Conservation (phyloP, 2,888 invertebrate genomes). For the Drosophila nr. perissopoda region DNA sequence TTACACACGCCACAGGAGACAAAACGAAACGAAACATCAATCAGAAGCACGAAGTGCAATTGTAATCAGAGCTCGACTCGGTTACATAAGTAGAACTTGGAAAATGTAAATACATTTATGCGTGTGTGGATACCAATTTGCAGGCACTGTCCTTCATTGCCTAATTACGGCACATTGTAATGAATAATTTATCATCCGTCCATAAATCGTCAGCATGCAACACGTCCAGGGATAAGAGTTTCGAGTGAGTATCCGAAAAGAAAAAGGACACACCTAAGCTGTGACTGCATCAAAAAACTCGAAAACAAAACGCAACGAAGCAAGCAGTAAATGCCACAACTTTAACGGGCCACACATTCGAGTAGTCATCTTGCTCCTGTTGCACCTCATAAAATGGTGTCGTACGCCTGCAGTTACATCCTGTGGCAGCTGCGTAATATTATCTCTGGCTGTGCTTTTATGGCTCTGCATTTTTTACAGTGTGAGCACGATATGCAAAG, state of each 20-base stretch:
- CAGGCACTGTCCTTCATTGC: conserved; percentile 10
- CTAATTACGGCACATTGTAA: conserved; percentile 52
- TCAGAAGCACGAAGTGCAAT: neutral
- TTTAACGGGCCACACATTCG: conserved; percentile 24
- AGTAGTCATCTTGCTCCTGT: conserved; percentile 4
- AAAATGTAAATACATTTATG: conserved; percentile 4
- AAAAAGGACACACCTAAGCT: neutral
- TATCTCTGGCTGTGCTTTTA: conserved; percentile 31
- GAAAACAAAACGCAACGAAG: conserved; percentile 59
- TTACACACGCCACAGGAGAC: neutral
- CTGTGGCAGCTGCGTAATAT: conserved; percentile 34
- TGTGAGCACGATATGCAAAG: conserved; percentile 18
- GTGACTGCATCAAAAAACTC: conserved; percentile 22
- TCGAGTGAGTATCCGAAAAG: neutral
- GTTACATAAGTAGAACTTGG: neutral
- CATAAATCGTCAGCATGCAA: conserved; percentile 56
- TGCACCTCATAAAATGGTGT: conserved; percentile 60
- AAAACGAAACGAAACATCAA: neutral
- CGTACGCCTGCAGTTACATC: neutral
- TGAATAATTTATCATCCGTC: conserved; percentile 41
- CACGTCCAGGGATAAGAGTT: conserved; percentile 28
- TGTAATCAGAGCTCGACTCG: neutral
- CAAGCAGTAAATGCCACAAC: conserved; percentile 57
- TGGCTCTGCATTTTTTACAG: conserved; percentile 25
- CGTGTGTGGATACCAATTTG: conserved; percentile 28